A percentile compares a stretch with the other conserved stretches of the same genome.
phyloP scores from a whole-genome alignment of 1,140 invertebrate species.

The Drosophila tsacasi region DNA sequence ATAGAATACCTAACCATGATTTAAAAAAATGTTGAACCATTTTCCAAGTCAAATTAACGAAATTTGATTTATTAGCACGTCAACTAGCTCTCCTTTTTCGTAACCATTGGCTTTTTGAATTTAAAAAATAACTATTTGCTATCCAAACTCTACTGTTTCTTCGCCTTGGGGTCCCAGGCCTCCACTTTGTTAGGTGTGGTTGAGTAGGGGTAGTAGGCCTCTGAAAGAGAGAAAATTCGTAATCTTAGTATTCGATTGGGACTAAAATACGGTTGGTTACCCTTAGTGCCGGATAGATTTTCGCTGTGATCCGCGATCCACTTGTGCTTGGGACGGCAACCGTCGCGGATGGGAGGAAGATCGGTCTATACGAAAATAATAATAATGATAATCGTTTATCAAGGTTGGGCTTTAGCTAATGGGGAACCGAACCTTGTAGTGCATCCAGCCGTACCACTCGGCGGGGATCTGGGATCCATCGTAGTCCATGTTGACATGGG shows the following conservation, averaged over 20 bases:
- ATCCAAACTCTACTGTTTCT: slow-evolving; percentile 52
- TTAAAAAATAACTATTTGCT: slow-evolving; percentile 56
- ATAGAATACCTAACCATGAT: no score
- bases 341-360: slow-evolving; percentile 88
- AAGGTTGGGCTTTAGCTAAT: background rate
- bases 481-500: slow-evolving; percentile 92
- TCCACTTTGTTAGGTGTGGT: slow-evolving; percentile 94
- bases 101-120: slow-evolving; percentile 47
- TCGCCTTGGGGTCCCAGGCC: slow-evolving; percentile 90
- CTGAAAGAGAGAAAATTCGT: slow-evolving; percentile 47
- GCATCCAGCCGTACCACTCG: slow-evolving; percentile 96
- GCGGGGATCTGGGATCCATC: slow-evolving; percentile 96
- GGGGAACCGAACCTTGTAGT: slow-evolving; percentile 88
- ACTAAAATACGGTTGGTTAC: slow-evolving; percentile 57
- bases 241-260: background rate
- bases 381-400: background rate
- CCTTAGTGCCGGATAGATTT: slow-evolving; percentile 92
- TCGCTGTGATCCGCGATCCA: slow-evolving; percentile 95
- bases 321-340: slow-evolving; percentile 90
- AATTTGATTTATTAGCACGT: slow-evolving; percentile 54
- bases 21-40: no score
- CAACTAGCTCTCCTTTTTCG: slow-evolving; percentile 6
- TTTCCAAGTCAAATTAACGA: slow-evolving; percentile 28
- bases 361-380: slow-evolving; percentile 78
- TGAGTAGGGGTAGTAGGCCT: slow-evolving; percentile 94